Evolutionary conservation across 2,888 invertebrate species (phyloP).

Genomic region (Thereva unica): DNA sequence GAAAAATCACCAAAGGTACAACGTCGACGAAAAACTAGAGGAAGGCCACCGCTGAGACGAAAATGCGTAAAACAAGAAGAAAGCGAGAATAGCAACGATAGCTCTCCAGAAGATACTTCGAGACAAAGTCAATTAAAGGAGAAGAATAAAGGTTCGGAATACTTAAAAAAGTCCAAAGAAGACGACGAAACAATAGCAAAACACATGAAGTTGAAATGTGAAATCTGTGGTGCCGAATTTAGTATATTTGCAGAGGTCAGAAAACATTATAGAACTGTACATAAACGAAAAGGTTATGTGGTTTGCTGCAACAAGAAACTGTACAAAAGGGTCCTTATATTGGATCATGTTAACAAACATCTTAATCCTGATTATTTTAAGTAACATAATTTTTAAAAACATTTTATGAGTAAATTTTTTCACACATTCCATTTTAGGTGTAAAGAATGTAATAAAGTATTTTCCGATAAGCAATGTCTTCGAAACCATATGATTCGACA

Average conservation of each 20-base stretch:
- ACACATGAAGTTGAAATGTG: slow-evolving; percentile 53
- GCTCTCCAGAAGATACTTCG: background rate
- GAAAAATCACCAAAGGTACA: background rate
- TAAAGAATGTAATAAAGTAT: slow-evolving; percentile 53
- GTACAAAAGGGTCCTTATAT: slow-evolving; percentile 51
- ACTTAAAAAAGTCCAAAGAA: slow-evolving; percentile 45
- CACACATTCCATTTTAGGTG: slow-evolving; percentile 46
- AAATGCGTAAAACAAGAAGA: too few species aligned
- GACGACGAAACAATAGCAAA: slow-evolving; percentile 52
- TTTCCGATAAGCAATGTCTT: slow-evolving; percentile 54
- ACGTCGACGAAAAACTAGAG: too few species aligned
- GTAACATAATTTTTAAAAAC: slow-evolving; percentile 46
- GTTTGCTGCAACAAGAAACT: slow-evolving; percentile 56
- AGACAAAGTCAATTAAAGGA: slow-evolving; percentile 46
- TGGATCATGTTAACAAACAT: slow-evolving; percentile 55
- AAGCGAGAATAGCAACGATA: background rate
- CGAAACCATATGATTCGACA: slow-evolving; percentile 55
- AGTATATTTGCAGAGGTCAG: slow-evolving; percentile 51
- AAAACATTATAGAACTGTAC: slow-evolving; percentile 52
- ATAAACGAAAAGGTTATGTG: slow-evolving; percentile 52
- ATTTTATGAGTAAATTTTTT: background rate
- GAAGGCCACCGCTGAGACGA: too few species aligned
- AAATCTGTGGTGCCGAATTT: slow-evolving; percentile 49
- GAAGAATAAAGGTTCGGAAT: slow-evolving; percentile 47
- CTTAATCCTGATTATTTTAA: slow-evolving; percentile 55